Evolutionary conservation across 2,888 invertebrate genomes (phyloP).

Genomic region (Drosophila neonasuta): DNA sequence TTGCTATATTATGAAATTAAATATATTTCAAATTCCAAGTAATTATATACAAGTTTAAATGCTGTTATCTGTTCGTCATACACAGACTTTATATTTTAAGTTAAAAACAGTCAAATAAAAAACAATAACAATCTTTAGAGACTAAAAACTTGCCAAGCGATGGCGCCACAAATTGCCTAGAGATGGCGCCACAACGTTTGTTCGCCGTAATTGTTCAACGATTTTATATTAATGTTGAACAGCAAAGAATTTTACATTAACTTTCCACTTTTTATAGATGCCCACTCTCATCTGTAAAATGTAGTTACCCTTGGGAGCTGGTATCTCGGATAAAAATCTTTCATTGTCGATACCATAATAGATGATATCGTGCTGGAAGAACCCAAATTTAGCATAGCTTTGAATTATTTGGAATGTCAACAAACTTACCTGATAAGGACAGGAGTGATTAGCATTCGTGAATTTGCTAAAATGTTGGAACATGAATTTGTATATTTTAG

Average conservation of each 20-base stretch:
- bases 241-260: slow-evolving; percentile 9
- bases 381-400: background rate
- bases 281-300: slow-evolving; percentile 15
- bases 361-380: slow-evolving; percentile 22
- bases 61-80: background rate
- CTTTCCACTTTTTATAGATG: slow-evolving; percentile 30
- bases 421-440: slow-evolving; percentile 29
- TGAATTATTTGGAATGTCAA: no score
- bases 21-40: background rate
- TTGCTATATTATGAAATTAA: background rate
- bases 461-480: background rate
- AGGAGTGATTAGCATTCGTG: slow-evolving; percentile 33
- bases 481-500: background rate
- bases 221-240: background rate
- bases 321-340: slow-evolving; percentile 26
- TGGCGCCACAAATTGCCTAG: background rate
- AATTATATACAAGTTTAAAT: background rate
- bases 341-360: slow-evolving; percentile 14
- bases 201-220: background rate
- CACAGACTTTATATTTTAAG: slow-evolving; percentile 24
- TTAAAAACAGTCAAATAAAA: background rate
- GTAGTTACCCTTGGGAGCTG: slow-evolving; percentile 41
- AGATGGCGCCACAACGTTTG: background rate
- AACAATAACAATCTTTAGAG: background rate
- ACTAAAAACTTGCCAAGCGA: no score